phyloP scores from a whole-genome alignment of 2,888 invertebrate genomes.

The Anticlea derivata region DNA sequence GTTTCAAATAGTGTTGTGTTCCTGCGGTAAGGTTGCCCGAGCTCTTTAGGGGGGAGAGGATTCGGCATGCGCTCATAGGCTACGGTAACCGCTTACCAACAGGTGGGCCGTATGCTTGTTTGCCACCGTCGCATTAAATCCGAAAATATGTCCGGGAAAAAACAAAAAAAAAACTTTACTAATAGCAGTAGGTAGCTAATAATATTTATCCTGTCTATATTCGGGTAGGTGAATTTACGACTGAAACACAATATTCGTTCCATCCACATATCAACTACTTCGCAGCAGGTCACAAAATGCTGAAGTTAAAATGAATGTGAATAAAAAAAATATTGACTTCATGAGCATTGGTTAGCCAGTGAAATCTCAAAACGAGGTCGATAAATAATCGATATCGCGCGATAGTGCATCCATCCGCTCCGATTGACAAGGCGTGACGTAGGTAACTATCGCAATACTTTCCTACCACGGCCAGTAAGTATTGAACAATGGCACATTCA shows the following conservation, averaged over 20 bases:
- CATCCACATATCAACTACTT: not conserved
- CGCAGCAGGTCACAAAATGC: not conserved
- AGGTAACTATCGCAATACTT: constrained; percentile 66
- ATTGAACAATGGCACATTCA: constrained; percentile 23
- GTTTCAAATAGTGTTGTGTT: too few species aligned
- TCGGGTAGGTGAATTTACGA: not conserved
- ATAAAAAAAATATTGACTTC: constrained; percentile 12
- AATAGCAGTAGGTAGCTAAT: not conserved
- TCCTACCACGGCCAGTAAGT: constrained; percentile 51
- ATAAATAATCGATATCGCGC: constrained; percentile 71
- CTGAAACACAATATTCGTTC: not conserved
- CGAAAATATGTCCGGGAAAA: too few species aligned
- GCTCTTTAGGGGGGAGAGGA: too few species aligned
- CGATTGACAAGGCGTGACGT: constrained; percentile 77
- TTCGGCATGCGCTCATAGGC: too few species aligned
- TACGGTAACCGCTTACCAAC: too few species aligned
- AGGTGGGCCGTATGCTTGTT: too few species aligned
- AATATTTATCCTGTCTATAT: not conserved
- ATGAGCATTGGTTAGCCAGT: too few species aligned
- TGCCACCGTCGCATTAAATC: too few species aligned
- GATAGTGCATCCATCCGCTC: constrained; percentile 68
- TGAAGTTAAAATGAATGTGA: constrained; percentile 8
- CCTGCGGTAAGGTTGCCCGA: too few species aligned
- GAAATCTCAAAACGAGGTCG: constrained; percentile 66
- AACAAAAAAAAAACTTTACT: too few species aligned